Evolutionary conservation across 1,140 invertebrate genomes (phyloP).

Genomic region (Eurosta solidaginis): DNA sequence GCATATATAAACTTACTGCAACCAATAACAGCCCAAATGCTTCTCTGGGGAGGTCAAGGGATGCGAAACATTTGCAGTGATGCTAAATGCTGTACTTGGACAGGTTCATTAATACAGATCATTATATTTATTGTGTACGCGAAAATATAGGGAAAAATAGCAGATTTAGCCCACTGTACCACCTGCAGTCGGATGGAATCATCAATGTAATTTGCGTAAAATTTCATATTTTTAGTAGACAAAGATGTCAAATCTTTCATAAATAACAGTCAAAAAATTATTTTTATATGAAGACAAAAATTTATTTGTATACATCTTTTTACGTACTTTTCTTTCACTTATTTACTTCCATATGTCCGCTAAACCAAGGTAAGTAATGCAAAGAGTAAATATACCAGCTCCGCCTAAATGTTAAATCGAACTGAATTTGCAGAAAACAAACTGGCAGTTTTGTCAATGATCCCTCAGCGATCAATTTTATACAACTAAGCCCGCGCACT

Average conservation of each 20-base stretch:
- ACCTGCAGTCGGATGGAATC: too few relatives aligned
- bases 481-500: conserved; percentile 26
- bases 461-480: not conserved
- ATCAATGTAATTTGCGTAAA: not conserved
- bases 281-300: conserved; percentile 10
- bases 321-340: not conserved
- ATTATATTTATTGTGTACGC: too few relatives aligned
- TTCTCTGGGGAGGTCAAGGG: too few relatives aligned
- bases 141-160: too few relatives aligned
- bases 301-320: conserved; percentile 13
- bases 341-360: not conserved
- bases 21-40: too few relatives aligned
- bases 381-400: not conserved
- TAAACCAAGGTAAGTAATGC: not conserved
- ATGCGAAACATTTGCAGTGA: too few relatives aligned
- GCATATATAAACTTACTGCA: too few relatives aligned
- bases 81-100: too few relatives aligned
- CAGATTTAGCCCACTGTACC: too few relatives aligned
- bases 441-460: conserved; percentile 29
- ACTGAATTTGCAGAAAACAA: not conserved
- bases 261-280: not conserved
- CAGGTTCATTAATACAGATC: too few relatives aligned
- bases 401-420: not conserved
- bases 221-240: not conserved
- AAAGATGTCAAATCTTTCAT: not conserved